Base-by-base conservation (phyloP, 2,888 invertebrate genomes). In the Phengaris arion region DNA sequence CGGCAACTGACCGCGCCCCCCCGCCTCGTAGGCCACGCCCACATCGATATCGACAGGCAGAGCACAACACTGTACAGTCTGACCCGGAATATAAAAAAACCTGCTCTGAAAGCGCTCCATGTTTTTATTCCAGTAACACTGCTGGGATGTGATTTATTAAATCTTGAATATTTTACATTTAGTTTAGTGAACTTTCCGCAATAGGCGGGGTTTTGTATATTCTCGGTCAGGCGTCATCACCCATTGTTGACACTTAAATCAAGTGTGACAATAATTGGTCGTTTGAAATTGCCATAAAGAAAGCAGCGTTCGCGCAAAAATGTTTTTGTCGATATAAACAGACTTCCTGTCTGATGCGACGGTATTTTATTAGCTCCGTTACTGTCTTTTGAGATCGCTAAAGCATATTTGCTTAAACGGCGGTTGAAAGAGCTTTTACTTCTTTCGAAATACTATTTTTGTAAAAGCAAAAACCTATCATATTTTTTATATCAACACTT, bases 1-100 rank as follows among this genome's bases (percentile, higher is more conserved):
- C 81, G 91, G 93, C 81, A 92, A 93, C 92, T 92, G 92, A 92
- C 72, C 72, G 74, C 74, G 52, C 52, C 12, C 72, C 59, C 22
- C 45, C 70, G 74, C 45, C 54, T 57, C 55, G n/a, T 68, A 35
- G 55, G 59, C 22, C 74, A 22, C 76, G 57, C 68, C 68, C 59
- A 54, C 51, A 54, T 52, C 52, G 22, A 52, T 52, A 70, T 52
- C 46, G 68, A 68, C 68, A 46, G 6, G 45, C 68, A 46, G 3
- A 68, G n/a, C 55, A 59, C 22, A 35, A 35, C 35, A 64, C 35
- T 64, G n/a, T 15, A 15, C 59, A 12, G n/a, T 15, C n/a, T 22
- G n/a, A 59, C 15, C 59, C n/a, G 10, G n/a, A 59, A 8, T 68
- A 35, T 45, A 35, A 64, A 10, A 10, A 35, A 10, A 6, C 48